These are phyloP conservation scores for Papilio protenor DNA, from an alignment of 2,888 invertebrate species.

Conservation along the genomic window DNA sequence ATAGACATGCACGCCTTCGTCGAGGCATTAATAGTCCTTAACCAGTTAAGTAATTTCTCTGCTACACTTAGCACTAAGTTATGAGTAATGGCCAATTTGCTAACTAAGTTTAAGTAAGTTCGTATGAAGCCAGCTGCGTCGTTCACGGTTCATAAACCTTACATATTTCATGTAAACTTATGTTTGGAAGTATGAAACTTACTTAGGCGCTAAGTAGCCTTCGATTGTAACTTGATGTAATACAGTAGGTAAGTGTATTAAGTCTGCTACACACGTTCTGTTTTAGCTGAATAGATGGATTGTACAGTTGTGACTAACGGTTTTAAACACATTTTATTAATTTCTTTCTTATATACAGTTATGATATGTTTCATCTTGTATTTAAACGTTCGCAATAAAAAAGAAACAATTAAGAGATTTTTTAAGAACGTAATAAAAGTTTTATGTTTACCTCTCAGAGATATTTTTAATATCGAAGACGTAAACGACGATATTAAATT, in stretches of 20 bases:
- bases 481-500: neutral
- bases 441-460: neutral
- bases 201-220: neutral
- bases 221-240: neutral
- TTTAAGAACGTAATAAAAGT: conserved; percentile 2
- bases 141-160: conserved; percentile 18
- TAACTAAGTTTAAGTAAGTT: conserved; percentile 22
- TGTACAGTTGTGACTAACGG: too few species aligned
- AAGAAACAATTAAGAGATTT: neutral
- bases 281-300: too few species aligned
- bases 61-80: conserved; percentile 21
- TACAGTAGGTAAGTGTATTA: neutral
- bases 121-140: conserved; percentile 14
- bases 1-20: neutral
- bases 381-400: conserved; percentile 1
- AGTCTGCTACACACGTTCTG: too few species aligned
- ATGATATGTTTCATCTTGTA: neutral
- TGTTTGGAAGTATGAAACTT: neutral
- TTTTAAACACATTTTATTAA: conserved; percentile 15
- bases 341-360: neutral
- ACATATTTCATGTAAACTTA: conserved; percentile 14
- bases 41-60: conserved; percentile 27
- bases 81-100: conserved; percentile 31
- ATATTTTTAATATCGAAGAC: neutral
- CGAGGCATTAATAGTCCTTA: neutral